Evolutionary conservation across 2,113 vertebrate species (phyloP), one percentile per base, ranked within the genome.

Genomic region (Alethe castanea): DNA sequence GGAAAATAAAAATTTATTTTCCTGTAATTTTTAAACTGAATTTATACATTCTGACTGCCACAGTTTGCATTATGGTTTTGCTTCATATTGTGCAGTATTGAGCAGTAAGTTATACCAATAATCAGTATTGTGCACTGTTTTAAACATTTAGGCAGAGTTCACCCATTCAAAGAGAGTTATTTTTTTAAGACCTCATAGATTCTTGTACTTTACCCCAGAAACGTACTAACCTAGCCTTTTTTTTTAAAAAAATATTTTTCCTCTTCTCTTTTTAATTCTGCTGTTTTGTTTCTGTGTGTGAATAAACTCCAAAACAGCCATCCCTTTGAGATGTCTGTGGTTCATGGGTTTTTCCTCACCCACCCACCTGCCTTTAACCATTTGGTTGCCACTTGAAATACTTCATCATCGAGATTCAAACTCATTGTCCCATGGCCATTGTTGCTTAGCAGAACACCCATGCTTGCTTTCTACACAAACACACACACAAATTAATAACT

Each of bases 381-480:
- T 91, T 96, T 93, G 90, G 77, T 97, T 93, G 59, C 90, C 87
- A 70, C 77, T 95, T 92, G 95, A 92, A 91, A 72, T 92, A 89
- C 92, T 77, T 96, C 78, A 84, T 83, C 91, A 81, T 70, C 3
- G 73, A 73, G 93, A 93, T 96, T 97, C 92, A 95, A 91, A 94
- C 71, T 96, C 85, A 96, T 97, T 97, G 91, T 97, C 95, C 94
- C 76, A n/a, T 95, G 76, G 48, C 83, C 70, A 92, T 94, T 96
- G 92, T 96, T 95, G 83, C 97, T 86, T 91, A 97, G 94, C 91
- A 92, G 93, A 97, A 96, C 94, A 94, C 88, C 88, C 86, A 76
- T 93, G 88, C 88, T 95, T 91, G 92, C 86, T 94, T 96, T 96
- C 96, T 96, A 92, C 97, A 95, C 94, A 97, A 94, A 96, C 92